phyloP scores from a whole-genome alignment of 2,113 vertebrate species.

The Cinclus cinclus region DNA sequence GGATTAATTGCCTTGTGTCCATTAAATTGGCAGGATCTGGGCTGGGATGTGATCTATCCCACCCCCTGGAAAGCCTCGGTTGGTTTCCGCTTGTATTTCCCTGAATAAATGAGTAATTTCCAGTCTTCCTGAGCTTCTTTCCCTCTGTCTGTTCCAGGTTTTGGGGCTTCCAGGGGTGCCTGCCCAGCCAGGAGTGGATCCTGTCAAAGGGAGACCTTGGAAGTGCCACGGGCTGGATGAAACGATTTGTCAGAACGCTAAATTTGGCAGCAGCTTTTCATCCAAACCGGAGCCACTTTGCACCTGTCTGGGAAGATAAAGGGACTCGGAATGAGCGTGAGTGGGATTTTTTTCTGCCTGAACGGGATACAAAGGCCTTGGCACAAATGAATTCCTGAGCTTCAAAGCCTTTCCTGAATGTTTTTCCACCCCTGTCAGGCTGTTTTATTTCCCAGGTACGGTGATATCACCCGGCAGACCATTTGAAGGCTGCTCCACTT shows the following conservation, averaged over 20 bases:
- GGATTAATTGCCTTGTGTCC: neutral
- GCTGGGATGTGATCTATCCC: neutral
- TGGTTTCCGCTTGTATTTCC: accelerated
- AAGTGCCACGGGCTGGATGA: neutral
- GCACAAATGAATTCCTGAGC: neutral
- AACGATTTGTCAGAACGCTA: neutral
- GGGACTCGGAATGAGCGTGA: neutral
- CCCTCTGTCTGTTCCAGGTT: neutral
- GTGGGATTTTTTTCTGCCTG: neutral
- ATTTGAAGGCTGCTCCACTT: neutral
- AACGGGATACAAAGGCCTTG: neutral
- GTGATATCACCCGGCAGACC: neutral
- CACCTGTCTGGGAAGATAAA: constrained; percentile 32
- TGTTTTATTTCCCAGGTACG: neutral
- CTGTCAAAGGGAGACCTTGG: neutral
- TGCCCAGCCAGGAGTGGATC: accelerated
- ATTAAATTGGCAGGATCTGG: neutral
- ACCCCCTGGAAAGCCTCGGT: neutral
- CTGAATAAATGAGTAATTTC: neutral
- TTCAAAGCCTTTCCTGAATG: constrained; percentile 17
- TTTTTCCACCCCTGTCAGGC: neutral
- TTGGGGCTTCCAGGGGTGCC: neutral
- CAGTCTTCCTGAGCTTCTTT: neutral
- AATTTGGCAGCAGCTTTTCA: constrained; percentile 30
- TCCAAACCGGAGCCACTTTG: neutral